Conservation (phyloP, 1,140 invertebrate species). For the Bombus fervidus region DNA sequence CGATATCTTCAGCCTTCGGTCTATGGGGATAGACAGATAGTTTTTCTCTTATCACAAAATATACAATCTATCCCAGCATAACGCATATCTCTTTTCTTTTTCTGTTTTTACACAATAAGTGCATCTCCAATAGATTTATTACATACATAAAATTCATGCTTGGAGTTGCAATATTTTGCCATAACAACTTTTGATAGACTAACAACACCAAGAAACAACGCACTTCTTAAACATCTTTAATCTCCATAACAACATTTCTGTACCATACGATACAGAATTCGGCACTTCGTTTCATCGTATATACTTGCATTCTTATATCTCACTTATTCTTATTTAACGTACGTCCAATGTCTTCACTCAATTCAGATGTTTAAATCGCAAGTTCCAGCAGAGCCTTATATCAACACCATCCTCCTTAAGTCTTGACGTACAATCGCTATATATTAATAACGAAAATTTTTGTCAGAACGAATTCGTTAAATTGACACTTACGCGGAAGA, state of each 20-base stretch:
- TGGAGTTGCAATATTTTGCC: conserved; percentile 37
- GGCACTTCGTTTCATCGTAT: conserved; percentile 40
- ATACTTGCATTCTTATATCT: not conserved
- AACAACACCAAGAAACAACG: conserved; percentile 40
- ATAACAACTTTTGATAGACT: conserved; percentile 37
- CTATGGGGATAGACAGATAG: conserved; percentile 27
- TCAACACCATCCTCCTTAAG: conserved; percentile 1
- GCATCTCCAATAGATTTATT: conserved; percentile 54
- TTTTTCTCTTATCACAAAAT: conserved; percentile 76
- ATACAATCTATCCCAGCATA: conserved; percentile 71
- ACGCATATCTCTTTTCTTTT: conserved; percentile 58
- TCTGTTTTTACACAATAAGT: conserved; percentile 66
- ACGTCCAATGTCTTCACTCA: not conserved
- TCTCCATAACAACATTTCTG: conserved; percentile 37
- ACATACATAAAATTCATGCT: conserved; percentile 48
- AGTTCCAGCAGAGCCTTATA: conserved; percentile 25
- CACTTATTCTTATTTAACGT: not conserved
- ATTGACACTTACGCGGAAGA: conserved; percentile 34
- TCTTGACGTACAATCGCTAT: conserved; percentile 35
- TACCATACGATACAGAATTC: conserved; percentile 38
- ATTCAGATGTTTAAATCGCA: conserved; percentile 34
- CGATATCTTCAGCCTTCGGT: conserved; percentile 22
- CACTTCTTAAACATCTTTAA: conserved; percentile 38
- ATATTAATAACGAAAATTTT: conserved; percentile 43
- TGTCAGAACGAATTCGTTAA: conserved; percentile 36